Conservation (phyloP, 2,888 invertebrate species). For the Lasiommata megera region DNA sequence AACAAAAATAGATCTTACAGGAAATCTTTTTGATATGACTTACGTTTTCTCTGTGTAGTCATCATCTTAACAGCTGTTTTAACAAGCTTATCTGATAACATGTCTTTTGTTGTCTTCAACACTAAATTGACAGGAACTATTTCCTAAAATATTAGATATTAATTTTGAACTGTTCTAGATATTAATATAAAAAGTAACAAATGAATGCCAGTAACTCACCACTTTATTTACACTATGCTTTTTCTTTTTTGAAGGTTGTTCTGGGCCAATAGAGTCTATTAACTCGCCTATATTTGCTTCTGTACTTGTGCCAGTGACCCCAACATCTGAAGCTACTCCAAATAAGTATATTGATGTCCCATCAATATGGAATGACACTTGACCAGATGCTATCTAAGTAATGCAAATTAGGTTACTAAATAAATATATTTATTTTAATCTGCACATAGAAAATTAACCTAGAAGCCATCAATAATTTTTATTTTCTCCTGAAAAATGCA, state of each 20-base stretch:
- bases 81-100: slow-evolving; percentile 73
- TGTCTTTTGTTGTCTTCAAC: slow-evolving; percentile 83
- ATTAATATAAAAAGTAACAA: no score
- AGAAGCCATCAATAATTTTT: neutral
- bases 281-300: slow-evolving; percentile 79
- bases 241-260: slow-evolving; percentile 69
- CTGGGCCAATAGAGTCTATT: slow-evolving; percentile 64
- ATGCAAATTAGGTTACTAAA: neutral
- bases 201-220: slow-evolving; percentile 45
- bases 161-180: neutral
- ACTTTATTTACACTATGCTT: slow-evolving; percentile 60
- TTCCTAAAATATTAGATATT: slow-evolving; percentile 59
- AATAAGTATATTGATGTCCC: slow-evolving; percentile 85
- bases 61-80: slow-evolving; percentile 80
- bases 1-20: no score
- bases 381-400: slow-evolving; percentile 84
- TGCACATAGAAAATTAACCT: neutral
- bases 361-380: slow-evolving; percentile 86
- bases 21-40: slow-evolving; percentile 39
- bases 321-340: slow-evolving; percentile 81
- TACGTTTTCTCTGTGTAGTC: slow-evolving; percentile 85
- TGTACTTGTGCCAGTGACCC: slow-evolving; percentile 73
- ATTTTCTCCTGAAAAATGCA: neutral
- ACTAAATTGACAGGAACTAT: slow-evolving; percentile 82
- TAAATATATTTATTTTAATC: neutral